Conservation (phyloP, 2,113 vertebrate genomes). For the Prunella fulvescens region DNA sequence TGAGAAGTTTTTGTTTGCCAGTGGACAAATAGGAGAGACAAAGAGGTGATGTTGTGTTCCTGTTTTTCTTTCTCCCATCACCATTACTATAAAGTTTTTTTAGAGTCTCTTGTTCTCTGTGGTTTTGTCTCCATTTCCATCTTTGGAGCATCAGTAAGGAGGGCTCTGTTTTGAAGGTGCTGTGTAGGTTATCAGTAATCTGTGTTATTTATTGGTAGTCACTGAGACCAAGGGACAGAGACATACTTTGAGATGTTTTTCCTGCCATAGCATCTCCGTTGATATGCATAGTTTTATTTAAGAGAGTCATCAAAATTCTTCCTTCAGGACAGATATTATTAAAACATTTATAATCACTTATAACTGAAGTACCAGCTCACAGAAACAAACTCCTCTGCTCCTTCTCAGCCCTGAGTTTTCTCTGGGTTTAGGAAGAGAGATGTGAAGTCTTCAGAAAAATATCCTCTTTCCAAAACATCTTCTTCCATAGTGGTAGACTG, state of each 20-base stretch:
- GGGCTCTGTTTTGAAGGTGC: neutral
- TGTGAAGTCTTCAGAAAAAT: neutral
- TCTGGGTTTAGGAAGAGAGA: neutral
- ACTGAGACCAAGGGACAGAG: neutral
- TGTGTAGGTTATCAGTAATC: neutral
- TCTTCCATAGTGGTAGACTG: neutral
- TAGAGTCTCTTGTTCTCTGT: neutral
- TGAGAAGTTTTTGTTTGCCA: neutral
- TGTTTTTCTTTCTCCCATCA: neutral
- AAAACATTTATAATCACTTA: neutral
- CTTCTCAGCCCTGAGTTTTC: neutral
- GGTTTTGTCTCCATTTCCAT: neutral
- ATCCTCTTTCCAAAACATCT: neutral
- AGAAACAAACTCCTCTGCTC: neutral
- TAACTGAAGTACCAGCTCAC: neutral
- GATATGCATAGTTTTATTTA: neutral
- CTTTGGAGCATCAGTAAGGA: neutral
- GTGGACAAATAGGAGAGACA: neutral
- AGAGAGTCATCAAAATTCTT: neutral
- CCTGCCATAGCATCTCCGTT: neutral
- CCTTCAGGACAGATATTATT: neutral
- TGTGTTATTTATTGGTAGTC: neutral
- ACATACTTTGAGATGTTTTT: neutral
- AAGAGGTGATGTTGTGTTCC: neutral
- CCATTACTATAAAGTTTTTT: neutral